Evolutionary conservation across 1,140 invertebrate species (phyloP), one percentile per base, ranked within the genome.

Genomic region (Oedothorax gibbosus): DNA sequence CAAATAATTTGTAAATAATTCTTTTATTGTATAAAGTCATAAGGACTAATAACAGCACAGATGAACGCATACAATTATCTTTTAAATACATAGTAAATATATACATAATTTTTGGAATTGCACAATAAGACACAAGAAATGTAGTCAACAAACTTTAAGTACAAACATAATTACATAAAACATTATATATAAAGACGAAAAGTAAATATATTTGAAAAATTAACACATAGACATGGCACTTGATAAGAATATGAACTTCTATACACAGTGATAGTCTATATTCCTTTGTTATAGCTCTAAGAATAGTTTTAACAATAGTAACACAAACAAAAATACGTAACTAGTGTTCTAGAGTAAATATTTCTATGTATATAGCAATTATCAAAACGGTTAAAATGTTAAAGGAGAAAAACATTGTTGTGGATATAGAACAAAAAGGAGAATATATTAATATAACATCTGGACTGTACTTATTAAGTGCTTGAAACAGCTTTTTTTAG

Each of bases 221-320:
- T 60, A 62, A 76, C 20, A 76, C 56, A 62, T 12, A 68, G 15
- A 76, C 20, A 76, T 76, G 73, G 73, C 73, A 76, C 73, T 76
- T 76, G 53, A 73, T 56, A 56, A 62, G 56, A 51, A 76, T 76
- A 76, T 76, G 62, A 76, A 76, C 56, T 60, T 76, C 73, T 76
- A 62, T 10, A 12, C 35, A 18, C 15, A 62, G 71, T 73, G 53
- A 73, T 73, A 73, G 51, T 73, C 71, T 73, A 73, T 10, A 15
- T 73, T 73, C 71, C 1, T 73, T 53, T 12, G 18, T 18, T 15
- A 49, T 53, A 73, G 35, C 21, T 69, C 66, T 69, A 69, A 35
- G 12, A 69, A 35, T 35, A 35, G 35, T 35, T 35, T 35, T 35
- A 35, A 35, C 35, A 35, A 35, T 35, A 35, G 35, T 35, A 35